These are phyloP conservation scores for Drosophila micromelanica DNA, from an alignment of 1,140 invertebrate species.

Conservation along the genomic window DNA sequence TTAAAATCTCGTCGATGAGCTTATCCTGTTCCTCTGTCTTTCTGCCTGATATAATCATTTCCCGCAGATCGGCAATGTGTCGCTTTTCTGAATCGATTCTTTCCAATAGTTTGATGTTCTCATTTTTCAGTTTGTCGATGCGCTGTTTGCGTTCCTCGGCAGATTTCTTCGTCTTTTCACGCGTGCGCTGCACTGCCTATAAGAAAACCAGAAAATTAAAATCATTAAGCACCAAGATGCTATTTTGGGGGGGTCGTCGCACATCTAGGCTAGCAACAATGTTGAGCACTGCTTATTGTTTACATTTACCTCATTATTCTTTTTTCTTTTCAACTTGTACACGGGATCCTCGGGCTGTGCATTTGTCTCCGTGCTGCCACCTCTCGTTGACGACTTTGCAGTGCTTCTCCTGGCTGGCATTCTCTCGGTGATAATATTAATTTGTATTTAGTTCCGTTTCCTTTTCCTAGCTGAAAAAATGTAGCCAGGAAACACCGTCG, in stretches of 20 bases:
- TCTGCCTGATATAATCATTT: conserved; percentile 63
- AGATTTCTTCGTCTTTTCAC: conserved; percentile 73
- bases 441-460: conserved; percentile 65
- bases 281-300: conserved; percentile 22
- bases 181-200: conserved; percentile 78
- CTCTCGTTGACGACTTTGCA: conserved; percentile 59
- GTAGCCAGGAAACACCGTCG: conserved; percentile 30
- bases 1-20: conserved; percentile 66
- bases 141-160: conserved; percentile 70
- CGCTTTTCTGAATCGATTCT: conserved; percentile 58
- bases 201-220: conserved; percentile 37
- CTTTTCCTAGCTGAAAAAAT: conserved; percentile 30
- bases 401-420: conserved; percentile 76
- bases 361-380: conserved; percentile 40
- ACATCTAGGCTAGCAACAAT: conserved; percentile 64
- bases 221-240: conserved; percentile 29
- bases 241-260: conserved; percentile 55
- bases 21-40: conserved; percentile 59
- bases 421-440: conserved; percentile 75
- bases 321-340: conserved; percentile 77
- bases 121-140: conserved; percentile 64
- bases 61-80: conserved; percentile 55
- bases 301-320: conserved; percentile 78
- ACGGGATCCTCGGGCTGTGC: conserved; percentile 58
- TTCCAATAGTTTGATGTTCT: conserved; percentile 57